phyloP scores from a whole-genome alignment of 2,888 invertebrate genomes.

The Metallyticus violacea region DNA sequence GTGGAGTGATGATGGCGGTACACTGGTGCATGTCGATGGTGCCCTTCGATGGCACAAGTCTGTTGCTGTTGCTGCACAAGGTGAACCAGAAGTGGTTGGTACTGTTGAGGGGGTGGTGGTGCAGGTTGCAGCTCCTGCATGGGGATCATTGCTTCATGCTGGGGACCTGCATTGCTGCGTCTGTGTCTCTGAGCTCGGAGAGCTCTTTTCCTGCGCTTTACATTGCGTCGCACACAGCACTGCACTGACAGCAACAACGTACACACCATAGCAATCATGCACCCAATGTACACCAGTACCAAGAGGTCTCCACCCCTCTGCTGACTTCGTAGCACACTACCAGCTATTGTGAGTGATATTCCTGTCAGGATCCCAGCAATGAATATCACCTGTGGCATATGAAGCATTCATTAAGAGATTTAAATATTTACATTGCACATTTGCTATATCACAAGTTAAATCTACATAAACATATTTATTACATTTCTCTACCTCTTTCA shows the following conservation, averaged over 20 bases:
- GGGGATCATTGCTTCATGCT: slow-evolving; percentile 6
- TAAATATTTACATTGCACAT: too few relatives aligned
- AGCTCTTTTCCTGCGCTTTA: slow-evolving; percentile 46
- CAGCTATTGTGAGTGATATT: slow-evolving; percentile 63
- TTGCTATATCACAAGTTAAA: too few relatives aligned
- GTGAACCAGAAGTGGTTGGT: slow-evolving; percentile 27
- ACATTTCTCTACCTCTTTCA: too few relatives aligned
- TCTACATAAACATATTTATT: too few relatives aligned
- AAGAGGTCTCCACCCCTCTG: slow-evolving; percentile 63
- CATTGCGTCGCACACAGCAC: slow-evolving; percentile 56
- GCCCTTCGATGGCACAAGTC: slow-evolving; percentile 17
- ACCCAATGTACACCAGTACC: slow-evolving; percentile 65
- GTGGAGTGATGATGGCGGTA: slow-evolving; percentile 25
- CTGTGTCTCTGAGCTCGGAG: slow-evolving; percentile 27
- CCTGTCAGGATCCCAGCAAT: slow-evolving; percentile 65
- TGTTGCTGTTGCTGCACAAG: slow-evolving; percentile 28
- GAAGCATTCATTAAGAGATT: too few relatives aligned
- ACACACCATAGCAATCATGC: slow-evolving; percentile 61
- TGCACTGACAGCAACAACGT: slow-evolving; percentile 61
- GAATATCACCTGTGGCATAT: slow-evolving; percentile 57
- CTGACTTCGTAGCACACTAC: slow-evolving; percentile 59
- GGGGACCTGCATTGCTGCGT: not conserved
- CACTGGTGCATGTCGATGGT: not conserved
- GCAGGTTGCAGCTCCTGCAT: slow-evolving; percentile 12
- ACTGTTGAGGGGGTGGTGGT: slow-evolving; percentile 13